Base-by-base conservation (phyloP, 2,113 vertebrate genomes). In the Ictalurus furcatus region DNA sequence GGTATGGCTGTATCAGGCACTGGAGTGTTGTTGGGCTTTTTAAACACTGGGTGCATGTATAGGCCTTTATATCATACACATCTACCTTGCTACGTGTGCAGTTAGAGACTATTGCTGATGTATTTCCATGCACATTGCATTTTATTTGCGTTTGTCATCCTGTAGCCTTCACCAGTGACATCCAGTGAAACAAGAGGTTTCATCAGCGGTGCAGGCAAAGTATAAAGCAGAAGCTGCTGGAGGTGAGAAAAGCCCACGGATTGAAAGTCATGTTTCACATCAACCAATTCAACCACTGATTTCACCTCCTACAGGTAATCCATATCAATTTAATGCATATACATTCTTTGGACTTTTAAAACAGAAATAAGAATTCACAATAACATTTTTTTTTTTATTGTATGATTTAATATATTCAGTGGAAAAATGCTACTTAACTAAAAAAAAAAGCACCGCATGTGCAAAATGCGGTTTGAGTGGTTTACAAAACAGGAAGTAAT, bases 401-500 rank as follows among this genome's bases (percentile, higher is more conserved):
- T 37, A 80, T 30, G 44, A 67, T 81, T 85, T 69, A 89, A 85
- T 85, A 85, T 28, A 81, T 54, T 80, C 61, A 81, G 44, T 80
- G 59, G 25, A 63, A 80, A 61, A 48, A 84, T 25, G 34, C 8
- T 56, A 44, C 5, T 19, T 52, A 30, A 37, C 83, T 65, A 9
- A 80, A 37, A 89, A 9, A 80, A 37, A 89, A 80, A 58, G 40
- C 83, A 58, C 61, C 40, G 59, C 44, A 56, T 67, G 59, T 85
- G 44, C 88, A 89, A 58, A 67, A 79, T n/a, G 56, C 61, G 69
- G 56, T 37, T 37, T 52, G 34, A 83, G 65, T 40, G 80, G 80
- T 65, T 52, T 52, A 76, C 69, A 84, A 71, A 86, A 81, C 76
- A 85, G 79, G 63, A 84, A 88, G 81, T 65, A 21, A 88, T 65